Conservation (phyloP, 2,113 vertebrate genomes). For the Vulpes lagopus region DNA sequence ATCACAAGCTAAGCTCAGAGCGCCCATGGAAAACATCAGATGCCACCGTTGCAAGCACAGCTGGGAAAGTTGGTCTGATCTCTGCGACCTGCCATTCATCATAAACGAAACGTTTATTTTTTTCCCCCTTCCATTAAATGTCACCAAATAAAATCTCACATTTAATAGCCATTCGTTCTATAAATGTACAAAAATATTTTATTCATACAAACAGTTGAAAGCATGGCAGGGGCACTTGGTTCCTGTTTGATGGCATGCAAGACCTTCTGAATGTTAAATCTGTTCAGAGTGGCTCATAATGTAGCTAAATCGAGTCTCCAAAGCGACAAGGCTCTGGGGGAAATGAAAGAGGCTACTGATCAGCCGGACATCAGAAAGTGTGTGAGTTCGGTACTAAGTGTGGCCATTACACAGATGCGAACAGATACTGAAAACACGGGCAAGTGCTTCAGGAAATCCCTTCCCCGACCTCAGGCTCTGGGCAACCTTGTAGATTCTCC, state of each 20-base stretch:
- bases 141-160: background rate
- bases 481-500: rapidly evolving
- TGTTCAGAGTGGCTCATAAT: background rate
- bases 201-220: background rate
- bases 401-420: background rate
- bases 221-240: background rate
- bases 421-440: rapidly evolving
- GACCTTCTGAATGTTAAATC: background rate
- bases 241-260: rapidly evolving
- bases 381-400: background rate
- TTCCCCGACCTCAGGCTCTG: too few species aligned
- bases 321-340: background rate
- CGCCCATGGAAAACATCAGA: background rate
- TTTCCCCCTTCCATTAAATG: background rate
- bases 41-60: background rate
- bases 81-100: background rate
- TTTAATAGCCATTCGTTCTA: background rate
- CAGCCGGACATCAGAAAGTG: too few species aligned
- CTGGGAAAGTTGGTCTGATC: background rate
- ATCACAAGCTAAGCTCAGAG: background rate
- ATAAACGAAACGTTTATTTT: background rate
- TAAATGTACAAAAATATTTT: background rate
- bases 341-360: too few species aligned
- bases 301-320: rapidly evolving
- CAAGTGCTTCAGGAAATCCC: background rate